Evolutionary conservation across 1,140 invertebrate genomes (phyloP), one percentile per base, ranked within the genome.

Genomic region (Tribolium madens): DNA sequence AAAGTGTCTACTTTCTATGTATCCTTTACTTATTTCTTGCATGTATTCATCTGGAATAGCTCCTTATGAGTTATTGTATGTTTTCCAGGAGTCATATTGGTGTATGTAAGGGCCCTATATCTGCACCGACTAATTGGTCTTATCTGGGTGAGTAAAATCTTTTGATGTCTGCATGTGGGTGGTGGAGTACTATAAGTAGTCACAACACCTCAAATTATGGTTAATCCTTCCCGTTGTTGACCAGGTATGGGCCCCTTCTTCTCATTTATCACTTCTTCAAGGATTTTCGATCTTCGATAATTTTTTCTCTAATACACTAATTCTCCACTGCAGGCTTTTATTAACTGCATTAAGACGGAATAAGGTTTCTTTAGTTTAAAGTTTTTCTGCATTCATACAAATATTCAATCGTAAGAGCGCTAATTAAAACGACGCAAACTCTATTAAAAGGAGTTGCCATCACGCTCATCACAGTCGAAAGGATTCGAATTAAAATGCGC

Each of bases 61-160:
- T 72, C 70, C 70, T 72, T 52, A 72, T 50, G 68, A 71, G 70
- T 72, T 48, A 72, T 72, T 72, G 70, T 72, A 36, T 72, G 50
- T 72, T 72, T 72, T 72, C 70, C 70, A 72, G 70, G 70, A 48
- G 26, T 52, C 17, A 72, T 72, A 33, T 33, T 15, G 17, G 70
- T 50, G 70, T 72, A 72, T 64, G 50, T 72, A 50, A 21, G 70
- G 70, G 46, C 70, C 70, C 12, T 72, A 72, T 72, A 72, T 31
- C 57, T 64, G 26, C 57, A 12, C 18, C 57, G 57, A 71, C n/a
- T 15, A 71, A 48, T 48, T 33, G 70, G 26, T 50, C 14, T 21
- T 50, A 13, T 31, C 13, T 71, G 50, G 70, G 70, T 72, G 31
- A 72, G 70, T 72, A 48, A 48, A 50, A 52, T 72, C 50, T 72